Evolutionary conservation across 2,113 vertebrate species (phyloP), one percentile per base, ranked within the genome.

Genomic region (Melanostigma gelatinosum): DNA sequence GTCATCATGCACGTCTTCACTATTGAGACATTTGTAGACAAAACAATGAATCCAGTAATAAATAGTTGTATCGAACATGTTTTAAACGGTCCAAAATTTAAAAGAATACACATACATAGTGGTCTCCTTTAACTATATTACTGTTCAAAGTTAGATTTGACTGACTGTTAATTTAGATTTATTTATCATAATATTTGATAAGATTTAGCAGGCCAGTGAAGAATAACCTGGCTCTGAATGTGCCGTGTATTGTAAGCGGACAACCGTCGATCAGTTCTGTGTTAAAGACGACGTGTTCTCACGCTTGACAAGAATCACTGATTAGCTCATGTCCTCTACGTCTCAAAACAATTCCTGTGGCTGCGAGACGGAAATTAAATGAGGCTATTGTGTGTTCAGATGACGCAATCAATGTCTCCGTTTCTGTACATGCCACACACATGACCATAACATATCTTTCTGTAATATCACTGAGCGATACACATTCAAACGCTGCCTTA

Each of bases 401-500:
- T n/a, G 65, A 62, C 11, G 44, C 2, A 34, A 24, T 8, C 29
- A 29, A 29, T 29, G 18, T 4, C 24, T 22, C 1, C n/a, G 65
- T 24, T 27, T 6, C 13, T 15, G 13, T 15, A 3, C 4, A 9
- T n/a, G 42, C 3, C 0, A 36, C 20, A 3, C 27, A 64, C 50
- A 44, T 22, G 22, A 60, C n/a, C 66, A 40, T 8, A 62, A 29
- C 62, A 63, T 62, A 10, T 2, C 8, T 2, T 11, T n/a, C 61
- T 34, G 66, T 60, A 4, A 38, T 9, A 46, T 34, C 57, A 24
- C 38, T 64, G 4, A 65, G 85, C 84, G 40, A 29, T 29, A 75
- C 34, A 66, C 60, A 70, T 72, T 80, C 77, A 77, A 92, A 80
- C 62, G 36, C 20, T 1, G 58, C 89, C 86, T 85, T 86, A 89